Percentiles rank a stretch among this genome's conserved stretches.
phyloP scores from a whole-genome alignment of 2,797 vertebrate genomes.

The Tenualosa thibaudeaui region DNA sequence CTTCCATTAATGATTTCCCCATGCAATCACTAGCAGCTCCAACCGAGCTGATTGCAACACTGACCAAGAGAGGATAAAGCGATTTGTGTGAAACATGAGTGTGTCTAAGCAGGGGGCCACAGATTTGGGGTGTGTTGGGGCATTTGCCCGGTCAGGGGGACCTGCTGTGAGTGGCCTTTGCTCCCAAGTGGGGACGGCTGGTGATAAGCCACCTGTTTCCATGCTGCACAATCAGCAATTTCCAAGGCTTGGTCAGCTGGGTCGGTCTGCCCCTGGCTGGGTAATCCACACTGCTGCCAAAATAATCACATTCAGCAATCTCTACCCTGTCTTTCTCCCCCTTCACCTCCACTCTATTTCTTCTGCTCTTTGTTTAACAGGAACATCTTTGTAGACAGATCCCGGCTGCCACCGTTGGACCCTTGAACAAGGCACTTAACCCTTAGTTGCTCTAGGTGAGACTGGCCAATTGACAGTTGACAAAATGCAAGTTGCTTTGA shows the following conservation, averaged over 20 bases:
- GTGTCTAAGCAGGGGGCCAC: neutral
- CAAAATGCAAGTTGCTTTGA: too few species aligned
- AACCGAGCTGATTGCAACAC: neutral
- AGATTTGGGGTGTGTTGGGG: constrained; percentile 20
- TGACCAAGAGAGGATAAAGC: constrained; percentile 15
- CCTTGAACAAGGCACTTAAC: too few species aligned
- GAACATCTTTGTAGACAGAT: neutral
- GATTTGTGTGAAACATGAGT: constrained; percentile 16
- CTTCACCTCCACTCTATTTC: neutral
- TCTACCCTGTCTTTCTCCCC: neutral
- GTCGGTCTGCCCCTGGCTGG: constrained; percentile 9
- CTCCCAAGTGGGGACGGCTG: neutral
- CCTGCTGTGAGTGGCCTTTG: neutral
- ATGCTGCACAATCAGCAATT: constrained; percentile 21
- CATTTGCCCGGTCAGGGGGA: constrained; percentile 3
- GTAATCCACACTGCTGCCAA: constrained; percentile 17
- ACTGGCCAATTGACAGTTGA: too few species aligned
- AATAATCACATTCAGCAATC: constrained; percentile 16
- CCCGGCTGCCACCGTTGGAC: too few species aligned
- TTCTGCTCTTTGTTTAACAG: neutral
- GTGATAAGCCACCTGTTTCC: constrained; percentile 14
- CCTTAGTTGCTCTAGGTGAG: too few species aligned
- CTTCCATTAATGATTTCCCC: neutral
- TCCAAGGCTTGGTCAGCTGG: constrained; percentile 22
- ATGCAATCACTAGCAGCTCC: neutral